Evolutionary conservation across 2,888 invertebrate species (phyloP).

Genomic region (Eristalis intricaria): DNA sequence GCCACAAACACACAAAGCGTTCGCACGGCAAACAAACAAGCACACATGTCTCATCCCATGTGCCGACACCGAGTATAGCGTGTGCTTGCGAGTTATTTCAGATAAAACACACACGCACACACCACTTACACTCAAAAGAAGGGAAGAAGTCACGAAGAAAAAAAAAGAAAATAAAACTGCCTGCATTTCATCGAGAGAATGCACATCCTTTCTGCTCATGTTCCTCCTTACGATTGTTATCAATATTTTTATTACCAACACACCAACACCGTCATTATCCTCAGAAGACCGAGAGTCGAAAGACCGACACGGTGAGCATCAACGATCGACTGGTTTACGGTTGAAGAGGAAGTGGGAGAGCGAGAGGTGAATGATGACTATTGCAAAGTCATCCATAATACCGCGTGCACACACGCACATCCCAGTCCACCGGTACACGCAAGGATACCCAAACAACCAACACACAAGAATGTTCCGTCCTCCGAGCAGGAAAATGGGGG

Average conservation of each 20-base stretch:
- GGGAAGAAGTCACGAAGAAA: neutral
- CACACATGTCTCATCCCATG: neutral
- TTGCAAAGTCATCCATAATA: too few species aligned
- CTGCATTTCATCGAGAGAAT: neutral
- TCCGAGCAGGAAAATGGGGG: too few species aligned
- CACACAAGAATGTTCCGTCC: too few species aligned
- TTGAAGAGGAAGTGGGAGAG: too few species aligned
- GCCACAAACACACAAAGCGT: conserved; percentile 24
- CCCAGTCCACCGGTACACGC: too few species aligned
- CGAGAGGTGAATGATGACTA: too few species aligned
- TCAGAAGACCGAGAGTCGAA: neutral
- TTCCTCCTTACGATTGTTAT: conserved; percentile 35
- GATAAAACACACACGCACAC: too few species aligned
- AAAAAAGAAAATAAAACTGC: neutral
- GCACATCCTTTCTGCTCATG: conserved; percentile 31
- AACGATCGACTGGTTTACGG: too few species aligned
- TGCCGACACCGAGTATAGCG: neutral
- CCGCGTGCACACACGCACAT: too few species aligned
- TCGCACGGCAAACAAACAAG: neutral
- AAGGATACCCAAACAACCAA: too few species aligned
- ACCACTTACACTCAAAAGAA: neutral
- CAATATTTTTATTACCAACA: conserved; percentile 34
- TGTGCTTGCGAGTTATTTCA: too few species aligned
- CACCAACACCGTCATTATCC: conserved; percentile 2
- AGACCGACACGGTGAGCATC: too few species aligned